phyloP scores from a whole-genome alignment of 2,797 vertebrate species.

The Vultur gryphus region DNA sequence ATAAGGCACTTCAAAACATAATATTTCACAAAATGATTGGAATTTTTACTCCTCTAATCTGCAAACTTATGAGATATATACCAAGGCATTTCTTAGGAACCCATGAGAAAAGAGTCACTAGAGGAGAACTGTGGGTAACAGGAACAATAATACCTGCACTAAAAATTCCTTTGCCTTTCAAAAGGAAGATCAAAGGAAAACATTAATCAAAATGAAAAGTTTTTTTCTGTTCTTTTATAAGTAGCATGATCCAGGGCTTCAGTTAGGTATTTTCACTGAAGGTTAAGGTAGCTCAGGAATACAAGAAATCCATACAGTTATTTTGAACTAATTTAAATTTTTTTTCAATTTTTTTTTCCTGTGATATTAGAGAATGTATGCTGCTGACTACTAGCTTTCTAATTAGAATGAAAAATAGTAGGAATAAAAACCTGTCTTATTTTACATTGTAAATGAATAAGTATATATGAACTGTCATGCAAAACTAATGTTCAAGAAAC shows the following conservation, averaged over 20 bases:
- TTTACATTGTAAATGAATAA: background rate
- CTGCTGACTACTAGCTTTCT: background rate
- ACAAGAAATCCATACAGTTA: background rate
- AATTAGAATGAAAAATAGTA: background rate
- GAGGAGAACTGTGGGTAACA: background rate
- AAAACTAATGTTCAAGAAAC: background rate
- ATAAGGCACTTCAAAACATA: background rate
- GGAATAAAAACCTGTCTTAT: background rate
- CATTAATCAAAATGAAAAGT: background rate
- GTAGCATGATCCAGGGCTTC: background rate
- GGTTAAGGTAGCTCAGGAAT: background rate
- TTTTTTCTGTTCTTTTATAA: background rate
- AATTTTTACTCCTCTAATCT: background rate
- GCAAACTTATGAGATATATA: background rate
- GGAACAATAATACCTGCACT: background rate
- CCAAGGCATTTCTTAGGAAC: background rate
- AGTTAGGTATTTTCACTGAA: background rate
- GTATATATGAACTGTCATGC: background rate
- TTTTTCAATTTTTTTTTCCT: background rate
- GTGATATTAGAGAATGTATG: background rate
- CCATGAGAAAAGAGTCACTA: background rate
- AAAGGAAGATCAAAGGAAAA: slow-evolving; percentile 34
- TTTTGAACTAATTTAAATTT: background rate
- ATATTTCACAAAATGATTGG: background rate
- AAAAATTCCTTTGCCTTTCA: slow-evolving; percentile 9